Conservation (phyloP, 1,140 invertebrate genomes). For the Drosophila orena region DNA sequence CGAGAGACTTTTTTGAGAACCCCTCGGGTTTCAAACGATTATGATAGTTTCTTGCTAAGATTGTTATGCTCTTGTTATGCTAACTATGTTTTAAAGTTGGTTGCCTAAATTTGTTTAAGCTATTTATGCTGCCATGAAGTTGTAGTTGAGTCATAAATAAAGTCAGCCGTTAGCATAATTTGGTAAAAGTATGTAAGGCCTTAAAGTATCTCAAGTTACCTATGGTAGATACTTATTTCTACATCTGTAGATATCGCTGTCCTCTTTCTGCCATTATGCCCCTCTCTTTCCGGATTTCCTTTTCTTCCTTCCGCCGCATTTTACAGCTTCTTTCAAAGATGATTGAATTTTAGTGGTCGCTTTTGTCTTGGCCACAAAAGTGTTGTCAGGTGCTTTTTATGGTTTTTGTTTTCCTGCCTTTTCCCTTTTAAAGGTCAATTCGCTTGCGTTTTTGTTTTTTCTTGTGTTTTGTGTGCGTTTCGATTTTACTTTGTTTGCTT, state of each 20-base stretch:
- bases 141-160: no score
- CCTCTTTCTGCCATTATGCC: background rate
- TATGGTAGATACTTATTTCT: background rate
- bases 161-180: no score
- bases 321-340: constrained; percentile 32
- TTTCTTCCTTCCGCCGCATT: constrained; percentile 11
- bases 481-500: constrained; percentile 42
- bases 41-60: constrained; percentile 17
- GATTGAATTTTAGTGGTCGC: constrained; percentile 50
- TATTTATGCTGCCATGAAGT: no score
- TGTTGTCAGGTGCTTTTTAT: constrained; percentile 54
- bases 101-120: no score
- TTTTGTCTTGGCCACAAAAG: constrained; percentile 42
- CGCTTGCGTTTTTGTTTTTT: constrained; percentile 29
- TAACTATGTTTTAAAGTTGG: no score
- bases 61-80: background rate
- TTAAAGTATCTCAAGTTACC: background rate
- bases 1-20: constrained; percentile 3
- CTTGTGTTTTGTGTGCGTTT: constrained; percentile 17
- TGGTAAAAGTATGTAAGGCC: no score
- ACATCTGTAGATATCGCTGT: background rate
- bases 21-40: constrained; percentile 7
- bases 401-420: constrained; percentile 32
- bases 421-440: constrained; percentile 54
- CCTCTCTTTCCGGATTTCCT: background rate